Base-by-base conservation (phyloP, 2,888 invertebrate species). In the Neocrepidodera transversa region DNA sequence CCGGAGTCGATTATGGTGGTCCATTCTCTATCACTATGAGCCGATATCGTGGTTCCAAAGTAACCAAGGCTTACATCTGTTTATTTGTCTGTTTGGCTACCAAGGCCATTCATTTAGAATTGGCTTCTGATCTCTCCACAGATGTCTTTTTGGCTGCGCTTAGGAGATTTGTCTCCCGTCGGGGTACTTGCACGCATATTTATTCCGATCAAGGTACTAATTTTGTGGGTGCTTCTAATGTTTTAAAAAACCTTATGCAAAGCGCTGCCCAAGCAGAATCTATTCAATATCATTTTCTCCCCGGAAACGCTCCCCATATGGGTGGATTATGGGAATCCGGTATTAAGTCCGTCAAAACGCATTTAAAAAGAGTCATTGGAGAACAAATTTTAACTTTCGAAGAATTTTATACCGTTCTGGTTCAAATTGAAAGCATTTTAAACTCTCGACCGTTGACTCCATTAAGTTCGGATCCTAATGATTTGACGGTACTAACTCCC, bases 1-100 rank as follows among this genome's bases (percentile, higher is more conserved):
- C 57, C 16, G 68, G 65, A 13, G 50, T 65, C 5, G 68, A 68
- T 49, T 67, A 58, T 54, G 64, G 58, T 6, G 68, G 65, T 10
- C 66, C 65, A 8, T 47, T 67, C 48, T 18, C 43, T 36, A 32
- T 63, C 8, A 61, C 62, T 14, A 62, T 63, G 30, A 54, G 47
- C 32, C 48, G 53, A 43, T 53, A 61, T 14, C 30, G 63, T 2
- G 62, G 63, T 38, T 49, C 42, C 7, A 62, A 49, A 52, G 47
- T 38, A 28, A 17, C 52, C 7, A 60, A 66, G 10, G 30, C 53
- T 6, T 67, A 65, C 40, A 53, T 68, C 26, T 50, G 53, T 40
- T 23, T 65, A 36, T 68, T 66, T 47, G 50, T 68, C 40, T 68
- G 66, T 42, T 58, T 64, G 20, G 18, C 30, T 11, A 64, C 69